Evolutionary conservation across 2,797 vertebrate genomes (phyloP), one percentile per base, ranked within the genome.

Genomic region (Chaunax sp.): DNA sequence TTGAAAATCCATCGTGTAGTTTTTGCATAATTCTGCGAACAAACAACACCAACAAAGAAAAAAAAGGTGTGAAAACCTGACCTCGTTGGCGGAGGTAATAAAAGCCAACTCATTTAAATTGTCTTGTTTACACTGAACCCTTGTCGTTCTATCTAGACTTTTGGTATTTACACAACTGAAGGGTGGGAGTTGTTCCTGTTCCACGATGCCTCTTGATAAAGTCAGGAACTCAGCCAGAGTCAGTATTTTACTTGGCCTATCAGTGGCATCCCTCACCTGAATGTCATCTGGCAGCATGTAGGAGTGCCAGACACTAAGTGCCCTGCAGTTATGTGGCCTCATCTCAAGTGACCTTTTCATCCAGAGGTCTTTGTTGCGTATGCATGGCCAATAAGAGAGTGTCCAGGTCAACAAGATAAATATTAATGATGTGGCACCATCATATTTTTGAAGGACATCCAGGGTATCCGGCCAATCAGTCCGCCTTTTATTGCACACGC

Each of bases 331-430:
- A 82, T 63, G 73, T 55, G 69, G 69, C 75, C 72, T 85, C 77
- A 78, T 86, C 57, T 68, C 63, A 26, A 0, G 58, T 60, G 82
- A 89, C 88, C 88, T 86, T 87, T 81, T 76, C 68, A 70, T 83
- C 65, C 69, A 33, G 57, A 66, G 72, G 72, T 69, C 81, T 83
- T 78, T 60, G 69, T 73, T 86, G 81, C 85, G 86, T 90, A 89
- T 88, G 80, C 80, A 90, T 85, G 57, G 68, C 41, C 63, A 83
- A 77, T 86, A 80, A 53, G 51, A 74, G 72, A 78, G 69, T 69
- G 59, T 77, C 67, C 77, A 61, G 83, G 80, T 85, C 81, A 78
- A 59, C 15, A 5, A 33, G 57, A 83, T 89, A 51, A 86, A 89
- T 90, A 86, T 84, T 89, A 58, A 89, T 72, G 72, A 71, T 47